Evolutionary conservation across 2,113 vertebrate genomes (phyloP).

Genomic region (Grammomys dolichurus): DNA sequence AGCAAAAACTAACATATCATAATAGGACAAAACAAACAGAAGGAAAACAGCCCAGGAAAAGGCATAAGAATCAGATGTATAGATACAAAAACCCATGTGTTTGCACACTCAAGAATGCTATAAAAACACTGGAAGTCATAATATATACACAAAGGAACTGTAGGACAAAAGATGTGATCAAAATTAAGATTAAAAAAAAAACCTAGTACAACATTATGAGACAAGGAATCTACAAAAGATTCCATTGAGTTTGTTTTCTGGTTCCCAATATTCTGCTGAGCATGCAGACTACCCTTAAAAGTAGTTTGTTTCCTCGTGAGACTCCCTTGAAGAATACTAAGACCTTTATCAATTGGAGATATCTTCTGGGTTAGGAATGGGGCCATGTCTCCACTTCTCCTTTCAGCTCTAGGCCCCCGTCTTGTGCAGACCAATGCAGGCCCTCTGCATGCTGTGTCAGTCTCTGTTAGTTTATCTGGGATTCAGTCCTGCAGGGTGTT

Average conservation of each 20-base stretch:
- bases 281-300: neutral
- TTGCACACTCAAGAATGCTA: neutral
- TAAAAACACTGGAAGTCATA: neutral
- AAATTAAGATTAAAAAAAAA: neutral
- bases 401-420: neutral
- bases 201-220: too few relatives aligned
- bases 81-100: neutral
- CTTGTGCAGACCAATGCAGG: neutral
- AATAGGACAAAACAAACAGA: neutral
- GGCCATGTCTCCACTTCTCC: neutral
- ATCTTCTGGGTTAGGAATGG: neutral
- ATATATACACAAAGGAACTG: neutral
- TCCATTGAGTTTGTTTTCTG: neutral
- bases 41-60: neutral
- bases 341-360: neutral
- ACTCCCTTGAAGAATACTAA: neutral
- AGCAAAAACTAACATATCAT: neutral
- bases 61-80: neutral
- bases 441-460: neutral
- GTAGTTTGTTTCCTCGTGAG: neutral
- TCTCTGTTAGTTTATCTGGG: rapidly evolving
- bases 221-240: neutral
- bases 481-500: neutral
- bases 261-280: neutral
- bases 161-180: neutral